phyloP scores from a whole-genome alignment of 2,113 vertebrate genomes.

The Actinemys pallida region DNA sequence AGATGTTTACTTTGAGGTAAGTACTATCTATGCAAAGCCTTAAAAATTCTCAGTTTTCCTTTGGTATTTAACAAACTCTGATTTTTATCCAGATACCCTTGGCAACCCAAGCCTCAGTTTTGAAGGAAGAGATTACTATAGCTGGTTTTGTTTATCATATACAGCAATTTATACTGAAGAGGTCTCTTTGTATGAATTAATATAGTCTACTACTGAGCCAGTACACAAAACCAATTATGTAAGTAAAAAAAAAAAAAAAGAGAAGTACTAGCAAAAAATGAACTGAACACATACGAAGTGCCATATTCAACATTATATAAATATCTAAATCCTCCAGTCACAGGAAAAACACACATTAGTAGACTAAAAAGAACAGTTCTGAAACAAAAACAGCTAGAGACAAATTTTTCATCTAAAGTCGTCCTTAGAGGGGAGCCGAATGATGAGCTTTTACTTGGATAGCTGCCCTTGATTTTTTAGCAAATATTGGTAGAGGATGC shows the following conservation, averaged over 20 bases:
- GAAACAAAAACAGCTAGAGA: no score
- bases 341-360: neutral
- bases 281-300: neutral
- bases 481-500: neutral
- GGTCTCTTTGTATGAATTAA: neutral
- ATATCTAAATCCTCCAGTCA: neutral
- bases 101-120: neutral
- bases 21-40: no score
- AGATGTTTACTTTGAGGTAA: neutral
- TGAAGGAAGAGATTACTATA: neutral
- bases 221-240: neutral
- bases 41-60: neutral
- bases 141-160: neutral
- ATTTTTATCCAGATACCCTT: neutral
- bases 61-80: neutral
- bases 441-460: neutral
- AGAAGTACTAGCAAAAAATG: neutral
- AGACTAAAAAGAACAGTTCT: neutral
- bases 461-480: neutral
- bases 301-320: neutral
- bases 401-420: neutral
- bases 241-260: neutral
- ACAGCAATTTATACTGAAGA: neutral
- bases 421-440: neutral
- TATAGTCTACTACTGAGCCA: neutral